Conservation (phyloP, 2,797 vertebrate species). For the Caiman crocodilus region DNA sequence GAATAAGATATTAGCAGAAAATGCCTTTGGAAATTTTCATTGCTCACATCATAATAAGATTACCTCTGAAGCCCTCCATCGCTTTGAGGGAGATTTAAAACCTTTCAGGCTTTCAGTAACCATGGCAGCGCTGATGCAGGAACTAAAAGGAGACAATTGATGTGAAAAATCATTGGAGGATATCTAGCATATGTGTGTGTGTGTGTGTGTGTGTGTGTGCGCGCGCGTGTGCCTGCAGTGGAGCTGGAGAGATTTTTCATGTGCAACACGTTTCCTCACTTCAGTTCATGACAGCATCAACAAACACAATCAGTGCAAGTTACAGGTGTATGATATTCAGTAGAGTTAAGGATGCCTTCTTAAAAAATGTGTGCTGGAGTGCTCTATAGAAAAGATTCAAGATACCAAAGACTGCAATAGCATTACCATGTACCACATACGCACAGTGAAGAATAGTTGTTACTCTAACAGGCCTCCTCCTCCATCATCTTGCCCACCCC, state of each 20-base stretch:
- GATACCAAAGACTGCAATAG: accelerated
- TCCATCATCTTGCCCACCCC: background rate
- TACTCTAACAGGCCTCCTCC: background rate
- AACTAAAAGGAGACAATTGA: constrained; percentile 54
- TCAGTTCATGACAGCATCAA: background rate
- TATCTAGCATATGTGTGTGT: background rate
- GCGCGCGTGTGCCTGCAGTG: accelerated
- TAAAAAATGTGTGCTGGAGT: background rate
- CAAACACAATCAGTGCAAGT: background rate
- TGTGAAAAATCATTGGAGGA: constrained; percentile 44
- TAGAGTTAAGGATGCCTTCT: background rate
- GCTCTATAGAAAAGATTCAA: background rate
- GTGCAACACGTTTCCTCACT: background rate
- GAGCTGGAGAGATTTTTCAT: background rate
- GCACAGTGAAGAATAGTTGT: background rate
- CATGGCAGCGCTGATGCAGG: constrained; percentile 72
- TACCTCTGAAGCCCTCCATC: constrained; percentile 64
- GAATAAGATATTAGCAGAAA: constrained; percentile 54
- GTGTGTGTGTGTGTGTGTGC: background rate
- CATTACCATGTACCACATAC: background rate
- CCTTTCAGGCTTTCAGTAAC: constrained; percentile 64
- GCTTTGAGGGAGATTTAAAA: constrained; percentile 68
- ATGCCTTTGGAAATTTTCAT: constrained; percentile 75
- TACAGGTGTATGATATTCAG: background rate
- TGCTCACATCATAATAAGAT: constrained; percentile 76